A percentile compares a stretch with the other conserved stretches of the same genome.
Conservation (phyloP, 2,113 vertebrate genomes). For the Stercorarius parasiticus region DNA sequence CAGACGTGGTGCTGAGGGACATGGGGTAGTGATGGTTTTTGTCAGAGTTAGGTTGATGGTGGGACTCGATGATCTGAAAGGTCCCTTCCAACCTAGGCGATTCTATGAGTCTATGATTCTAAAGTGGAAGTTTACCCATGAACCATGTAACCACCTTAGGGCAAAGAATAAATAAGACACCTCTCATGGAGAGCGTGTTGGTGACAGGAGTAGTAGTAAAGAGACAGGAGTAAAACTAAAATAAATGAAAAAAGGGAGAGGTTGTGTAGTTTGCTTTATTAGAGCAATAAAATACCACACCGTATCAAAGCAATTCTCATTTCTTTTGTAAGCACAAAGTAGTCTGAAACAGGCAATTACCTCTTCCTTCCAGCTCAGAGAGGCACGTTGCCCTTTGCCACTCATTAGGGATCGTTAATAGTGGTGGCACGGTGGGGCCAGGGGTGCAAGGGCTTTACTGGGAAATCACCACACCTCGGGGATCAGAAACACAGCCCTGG, state of each 20-base stretch:
- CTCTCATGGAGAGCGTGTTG: neutral
- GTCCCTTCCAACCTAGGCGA: too few relatives aligned
- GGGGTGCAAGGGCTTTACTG: neutral
- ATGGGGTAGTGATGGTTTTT: too few relatives aligned
- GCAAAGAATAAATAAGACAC: neutral
- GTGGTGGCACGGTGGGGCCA: neutral
- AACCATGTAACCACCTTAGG: neutral
- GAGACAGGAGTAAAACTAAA: neutral
- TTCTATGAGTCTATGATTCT: neutral
- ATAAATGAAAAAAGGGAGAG: neutral
- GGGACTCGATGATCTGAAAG: too few relatives aligned
- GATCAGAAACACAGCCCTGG: neutral
- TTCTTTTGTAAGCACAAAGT: neutral
- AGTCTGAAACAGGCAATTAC: slow-evolving; percentile 18
- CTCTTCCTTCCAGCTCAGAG: neutral
- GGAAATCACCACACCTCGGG: neutral
- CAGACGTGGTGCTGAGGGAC: too few relatives aligned
- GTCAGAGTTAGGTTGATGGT: too few relatives aligned
- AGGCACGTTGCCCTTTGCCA: slow-evolving; percentile 9
- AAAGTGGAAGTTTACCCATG: neutral
- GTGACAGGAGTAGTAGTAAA: neutral
- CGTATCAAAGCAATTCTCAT: neutral
- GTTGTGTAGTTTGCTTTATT: neutral
- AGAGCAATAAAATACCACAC: neutral
- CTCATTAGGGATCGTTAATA: neutral